Conservation (phyloP, 2,797 vertebrate species). For the Salmo trutta region DNA sequence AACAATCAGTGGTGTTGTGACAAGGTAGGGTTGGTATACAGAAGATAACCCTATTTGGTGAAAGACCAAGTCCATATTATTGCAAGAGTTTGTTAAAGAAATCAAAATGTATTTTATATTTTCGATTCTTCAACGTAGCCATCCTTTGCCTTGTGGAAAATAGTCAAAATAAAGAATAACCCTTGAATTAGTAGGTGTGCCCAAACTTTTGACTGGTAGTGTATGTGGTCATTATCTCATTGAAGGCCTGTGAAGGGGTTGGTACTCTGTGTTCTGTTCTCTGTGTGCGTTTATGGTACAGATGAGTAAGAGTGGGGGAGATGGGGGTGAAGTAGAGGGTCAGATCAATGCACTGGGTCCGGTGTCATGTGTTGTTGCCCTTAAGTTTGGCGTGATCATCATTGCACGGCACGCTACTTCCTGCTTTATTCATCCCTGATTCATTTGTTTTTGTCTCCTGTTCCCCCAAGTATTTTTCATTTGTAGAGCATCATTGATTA, state of each 20-base stretch:
- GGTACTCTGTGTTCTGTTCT: neutral
- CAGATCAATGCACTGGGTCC: slow-evolving; percentile 43
- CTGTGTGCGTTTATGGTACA: slow-evolving; percentile 5
- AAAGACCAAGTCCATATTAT: too few species aligned
- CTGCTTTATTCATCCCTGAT: slow-evolving; percentile 56
- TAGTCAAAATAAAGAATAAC: too few species aligned
- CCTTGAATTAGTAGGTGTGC: too few species aligned
- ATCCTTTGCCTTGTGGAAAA: too few species aligned
- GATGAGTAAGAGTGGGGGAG: slow-evolving; percentile 2
- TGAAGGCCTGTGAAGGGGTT: neutral
- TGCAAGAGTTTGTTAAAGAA: too few species aligned
- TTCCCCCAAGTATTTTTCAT: slow-evolving; percentile 1
- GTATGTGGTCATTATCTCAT: slow-evolving; percentile 4
- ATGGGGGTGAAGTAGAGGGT: slow-evolving; percentile 39
- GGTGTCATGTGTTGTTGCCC: slow-evolving; percentile 59
- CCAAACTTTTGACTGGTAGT: too few species aligned
- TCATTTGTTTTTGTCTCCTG: slow-evolving; percentile 51
- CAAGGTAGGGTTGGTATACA: too few species aligned
- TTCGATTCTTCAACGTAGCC: too few species aligned
- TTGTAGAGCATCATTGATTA: slow-evolving; percentile 24
- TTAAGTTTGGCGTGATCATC: slow-evolving; percentile 6
- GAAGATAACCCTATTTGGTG: too few species aligned
- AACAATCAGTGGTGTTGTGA: too few species aligned
- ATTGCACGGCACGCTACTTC: slow-evolving; percentile 36
- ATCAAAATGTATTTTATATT: too few species aligned